A percentile compares a stretch with the other conserved stretches of the same genome.
These are phyloP conservation scores for Antennarius maculatus DNA, from an alignment of 2,797 vertebrate species.

Conservation along the genomic window DNA sequence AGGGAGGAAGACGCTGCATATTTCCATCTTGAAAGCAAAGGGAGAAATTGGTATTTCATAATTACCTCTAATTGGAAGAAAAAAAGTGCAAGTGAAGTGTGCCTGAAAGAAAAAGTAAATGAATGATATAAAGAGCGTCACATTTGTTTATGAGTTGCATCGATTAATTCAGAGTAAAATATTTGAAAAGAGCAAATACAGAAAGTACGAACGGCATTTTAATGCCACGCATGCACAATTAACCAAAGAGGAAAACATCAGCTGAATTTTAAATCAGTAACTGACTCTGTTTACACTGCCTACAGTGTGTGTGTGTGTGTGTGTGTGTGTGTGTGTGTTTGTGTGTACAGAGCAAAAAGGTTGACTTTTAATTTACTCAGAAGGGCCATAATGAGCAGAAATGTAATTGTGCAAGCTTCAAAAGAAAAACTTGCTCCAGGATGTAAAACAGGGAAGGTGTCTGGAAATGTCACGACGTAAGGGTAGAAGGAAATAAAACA, in stretches of 20 bases:
- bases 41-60: conserved; percentile 40
- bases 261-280: conserved; percentile 24
- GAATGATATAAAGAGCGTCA: not conserved
- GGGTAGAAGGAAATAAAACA: not conserved
- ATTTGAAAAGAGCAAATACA: not conserved
- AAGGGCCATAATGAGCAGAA: conserved; percentile 51
- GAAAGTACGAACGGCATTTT: not conserved
- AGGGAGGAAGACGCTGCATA: conserved; percentile 3
- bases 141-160: too few relatives aligned
- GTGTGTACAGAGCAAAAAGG: conserved; percentile 11
- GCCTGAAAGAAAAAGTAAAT: too few relatives aligned
- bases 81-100: conserved; percentile 2
- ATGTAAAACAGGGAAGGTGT: not conserved
- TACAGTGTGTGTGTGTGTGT: conserved; percentile 6
- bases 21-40: conserved; percentile 40
- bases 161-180: not conserved
- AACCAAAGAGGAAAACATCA: conserved; percentile 16
- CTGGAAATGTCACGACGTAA: conserved; percentile 11
- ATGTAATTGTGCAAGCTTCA: conserved; percentile 36
- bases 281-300: conserved; percentile 34
- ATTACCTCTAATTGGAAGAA: conserved; percentile 29
- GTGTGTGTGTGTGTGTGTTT: not conserved
- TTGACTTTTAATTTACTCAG: conserved; percentile 54
- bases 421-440: conserved; percentile 17
- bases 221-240: not conserved